A percentile compares a stretch with the other conserved stretches of the same genome.
phyloP scores from a whole-genome alignment of 2,888 invertebrate species.

The Sclerodermus sp. region DNA sequence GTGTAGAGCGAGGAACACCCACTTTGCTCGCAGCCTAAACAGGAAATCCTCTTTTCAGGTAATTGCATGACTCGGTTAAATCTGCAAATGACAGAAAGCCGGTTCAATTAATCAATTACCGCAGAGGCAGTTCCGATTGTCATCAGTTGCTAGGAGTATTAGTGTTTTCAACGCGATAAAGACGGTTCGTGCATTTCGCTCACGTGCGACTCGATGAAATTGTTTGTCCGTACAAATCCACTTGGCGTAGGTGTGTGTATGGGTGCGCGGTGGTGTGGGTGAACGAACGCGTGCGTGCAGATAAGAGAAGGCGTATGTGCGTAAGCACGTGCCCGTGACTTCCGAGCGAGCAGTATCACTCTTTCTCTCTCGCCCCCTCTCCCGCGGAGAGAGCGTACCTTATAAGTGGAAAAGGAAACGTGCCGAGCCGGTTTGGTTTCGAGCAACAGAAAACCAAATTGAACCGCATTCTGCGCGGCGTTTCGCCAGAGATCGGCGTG shows the following conservation, averaged over 20 bases:
- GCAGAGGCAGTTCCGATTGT: conserved; percentile 32
- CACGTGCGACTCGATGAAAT: too few species aligned
- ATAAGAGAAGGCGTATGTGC: conserved; percentile 12
- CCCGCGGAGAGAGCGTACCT: too few species aligned
- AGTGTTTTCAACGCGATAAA: too few species aligned
- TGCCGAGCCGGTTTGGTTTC: too few species aligned
- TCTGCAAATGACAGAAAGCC: conserved; percentile 40
- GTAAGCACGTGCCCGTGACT: conserved; percentile 22
- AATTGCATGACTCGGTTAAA: conserved; percentile 52
- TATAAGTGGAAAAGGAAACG: too few species aligned
- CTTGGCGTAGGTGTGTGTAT: conserved; percentile 4
- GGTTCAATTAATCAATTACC: conserved; percentile 43
- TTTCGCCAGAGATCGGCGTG: too few species aligned
- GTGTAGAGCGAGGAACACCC: conserved; percentile 30
- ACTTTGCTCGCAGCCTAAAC: conserved; percentile 46
- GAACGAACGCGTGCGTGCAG: conserved; percentile 2
- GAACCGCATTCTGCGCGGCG: too few species aligned
- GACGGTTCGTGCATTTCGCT: too few species aligned
- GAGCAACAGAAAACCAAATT: too few species aligned
- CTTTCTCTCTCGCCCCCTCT: too few species aligned
- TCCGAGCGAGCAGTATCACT: conserved; percentile 15
- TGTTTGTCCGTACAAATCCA: too few species aligned
- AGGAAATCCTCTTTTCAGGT: conserved; percentile 57
- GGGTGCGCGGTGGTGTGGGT: conserved; percentile 2
- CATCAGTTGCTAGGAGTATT: conserved; percentile 9